These are phyloP conservation scores for Crepidodera aurea DNA, from an alignment of 2,888 invertebrate species.

Conservation along the genomic window DNA sequence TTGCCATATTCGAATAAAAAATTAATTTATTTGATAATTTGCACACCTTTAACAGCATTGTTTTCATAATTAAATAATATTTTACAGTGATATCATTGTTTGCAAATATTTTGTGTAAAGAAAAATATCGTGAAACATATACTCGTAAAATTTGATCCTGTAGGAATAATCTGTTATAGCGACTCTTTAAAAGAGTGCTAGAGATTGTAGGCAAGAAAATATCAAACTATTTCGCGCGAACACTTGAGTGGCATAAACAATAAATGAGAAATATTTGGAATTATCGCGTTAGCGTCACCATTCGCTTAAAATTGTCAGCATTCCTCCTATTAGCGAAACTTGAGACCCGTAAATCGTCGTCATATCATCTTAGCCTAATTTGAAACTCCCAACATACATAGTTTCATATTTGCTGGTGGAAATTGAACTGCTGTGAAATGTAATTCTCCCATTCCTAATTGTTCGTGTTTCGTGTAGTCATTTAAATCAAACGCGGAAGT, in stretches of 20 bases:
- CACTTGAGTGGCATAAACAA: slow-evolving; percentile 1
- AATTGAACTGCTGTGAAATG: slow-evolving; percentile 37
- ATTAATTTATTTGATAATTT: too few species aligned
- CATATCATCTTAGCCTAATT: slow-evolving; percentile 31
- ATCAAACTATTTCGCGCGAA: too few species aligned
- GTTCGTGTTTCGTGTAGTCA: slow-evolving; percentile 38
- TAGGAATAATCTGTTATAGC: too few species aligned
- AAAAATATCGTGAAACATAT: too few species aligned
- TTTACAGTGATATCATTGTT: too few species aligned
- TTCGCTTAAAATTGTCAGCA: slow-evolving; percentile 16
- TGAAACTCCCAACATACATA: slow-evolving; percentile 30
- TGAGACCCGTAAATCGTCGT: slow-evolving; percentile 22
- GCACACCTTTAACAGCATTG: too few species aligned
- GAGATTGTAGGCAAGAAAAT: too few species aligned
- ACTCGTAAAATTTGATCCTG: too few species aligned
- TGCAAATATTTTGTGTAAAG: too few species aligned
- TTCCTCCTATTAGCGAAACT: slow-evolving; percentile 24
- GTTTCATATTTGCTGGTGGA: slow-evolving; percentile 35
- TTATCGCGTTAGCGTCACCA: slow-evolving; percentile 13
- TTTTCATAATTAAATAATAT: too few species aligned
- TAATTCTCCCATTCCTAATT: slow-evolving; percentile 40
- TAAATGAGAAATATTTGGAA: slow-evolving; percentile 22
- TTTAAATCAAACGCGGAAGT: slow-evolving; percentile 44
- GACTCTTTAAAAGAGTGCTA: too few species aligned
- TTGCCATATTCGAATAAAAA: too few species aligned